These are phyloP conservation scores for Bombus sylvicola DNA, from an alignment of 1,140 invertebrate genomes.

Conservation along the genomic window DNA sequence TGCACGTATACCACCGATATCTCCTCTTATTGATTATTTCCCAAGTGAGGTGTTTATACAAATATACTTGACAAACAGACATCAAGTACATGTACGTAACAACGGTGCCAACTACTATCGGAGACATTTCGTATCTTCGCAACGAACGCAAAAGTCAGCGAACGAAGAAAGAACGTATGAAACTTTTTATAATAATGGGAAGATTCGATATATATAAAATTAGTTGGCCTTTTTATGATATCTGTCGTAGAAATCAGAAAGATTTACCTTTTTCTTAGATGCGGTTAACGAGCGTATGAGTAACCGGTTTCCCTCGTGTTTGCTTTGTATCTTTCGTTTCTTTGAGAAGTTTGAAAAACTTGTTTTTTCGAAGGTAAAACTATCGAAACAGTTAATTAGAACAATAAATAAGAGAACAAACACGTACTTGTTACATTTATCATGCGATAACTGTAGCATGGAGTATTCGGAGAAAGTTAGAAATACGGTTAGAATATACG, in stretches of 20 bases:
- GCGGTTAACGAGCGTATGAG: slow-evolving; percentile 12
- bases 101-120: neutral
- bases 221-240: neutral
- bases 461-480: neutral
- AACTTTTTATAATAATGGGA: neutral
- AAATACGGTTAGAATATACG: neutral
- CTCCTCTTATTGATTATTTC: slow-evolving; percentile 59
- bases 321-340: slow-evolving; percentile 11
- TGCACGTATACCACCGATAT: slow-evolving; percentile 18
- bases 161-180: neutral
- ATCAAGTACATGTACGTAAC: neutral
- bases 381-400: too few species aligned
- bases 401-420: too few species aligned
- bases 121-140: too few species aligned
- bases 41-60: slow-evolving; percentile 31
- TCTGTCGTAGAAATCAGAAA: slow-evolving; percentile 11
- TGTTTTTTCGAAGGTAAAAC: too few species aligned
- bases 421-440: neutral
- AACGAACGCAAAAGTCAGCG: neutral
- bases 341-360: slow-evolving; percentile 30
- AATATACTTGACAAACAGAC: slow-evolving; percentile 26
- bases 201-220: neutral
- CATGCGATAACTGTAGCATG: neutral
- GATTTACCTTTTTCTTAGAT: slow-evolving; percentile 1
- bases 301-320: slow-evolving; percentile 22